These are phyloP conservation scores for Polyodon spathula DNA, from an alignment of 2,113 vertebrate species.

Conservation along the genomic window DNA sequence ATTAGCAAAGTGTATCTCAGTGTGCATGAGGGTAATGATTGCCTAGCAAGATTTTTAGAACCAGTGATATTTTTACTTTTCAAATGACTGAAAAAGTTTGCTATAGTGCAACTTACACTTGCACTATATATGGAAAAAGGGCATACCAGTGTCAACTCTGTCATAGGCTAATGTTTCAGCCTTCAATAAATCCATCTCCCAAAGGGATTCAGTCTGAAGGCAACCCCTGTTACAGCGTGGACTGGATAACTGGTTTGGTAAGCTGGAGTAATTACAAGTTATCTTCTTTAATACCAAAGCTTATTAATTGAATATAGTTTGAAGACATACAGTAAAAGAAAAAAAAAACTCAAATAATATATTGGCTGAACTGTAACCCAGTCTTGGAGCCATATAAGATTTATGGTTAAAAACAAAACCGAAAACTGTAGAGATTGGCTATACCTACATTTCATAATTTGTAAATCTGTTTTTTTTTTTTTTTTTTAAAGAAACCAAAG, in stretches of 20 bases:
- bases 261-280: not conserved
- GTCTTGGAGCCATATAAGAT: too few species aligned
- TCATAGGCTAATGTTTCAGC: constrained; percentile 2
- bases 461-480: too few species aligned
- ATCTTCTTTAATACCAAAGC: too few species aligned
- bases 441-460: too few species aligned
- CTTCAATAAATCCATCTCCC: constrained; percentile 5
- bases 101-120: too few species aligned
- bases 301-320: not conserved
- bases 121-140: not conserved
- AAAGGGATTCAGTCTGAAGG: constrained; percentile 11
- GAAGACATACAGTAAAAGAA: constrained; percentile 7
- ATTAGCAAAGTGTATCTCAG: not conserved
- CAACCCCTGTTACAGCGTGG: not conserved
- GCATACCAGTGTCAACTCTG: not conserved
- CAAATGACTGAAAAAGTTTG: too few species aligned
- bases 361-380: too few species aligned
- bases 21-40: not conserved
- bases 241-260: not conserved
- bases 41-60: too few species aligned
- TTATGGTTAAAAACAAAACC: too few species aligned
- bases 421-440: too few species aligned
- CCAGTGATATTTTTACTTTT: too few species aligned
- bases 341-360: not conserved
- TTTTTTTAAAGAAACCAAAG: too few species aligned